Percentiles rank a stretch among this genome's conserved stretches.
phyloP scores from a whole-genome alignment of 2,113 vertebrate genomes.

The Artemisiospiza belli region DNA sequence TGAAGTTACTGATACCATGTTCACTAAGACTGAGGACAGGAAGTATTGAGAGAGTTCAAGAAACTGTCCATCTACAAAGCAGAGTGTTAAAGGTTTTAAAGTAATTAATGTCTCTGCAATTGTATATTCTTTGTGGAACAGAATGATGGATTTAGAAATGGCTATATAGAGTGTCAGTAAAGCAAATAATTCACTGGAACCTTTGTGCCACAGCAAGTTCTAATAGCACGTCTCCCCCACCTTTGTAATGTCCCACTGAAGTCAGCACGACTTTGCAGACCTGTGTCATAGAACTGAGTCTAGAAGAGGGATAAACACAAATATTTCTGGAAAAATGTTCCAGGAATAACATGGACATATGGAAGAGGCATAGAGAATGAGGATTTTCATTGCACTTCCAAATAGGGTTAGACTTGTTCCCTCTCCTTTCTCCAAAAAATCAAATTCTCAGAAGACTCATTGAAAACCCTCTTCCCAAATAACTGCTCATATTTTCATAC shows the following conservation, averaged over 20 bases:
- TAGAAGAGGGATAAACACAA: slow-evolving; percentile 6
- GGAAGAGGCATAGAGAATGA: neutral
- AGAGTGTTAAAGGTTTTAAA: neutral
- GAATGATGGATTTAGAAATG: neutral
- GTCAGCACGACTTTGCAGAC: neutral
- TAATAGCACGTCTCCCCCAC: fast-evolving
- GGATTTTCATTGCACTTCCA: neutral
- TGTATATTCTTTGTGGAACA: neutral
- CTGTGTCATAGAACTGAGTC: neutral
- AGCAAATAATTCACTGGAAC: neutral
- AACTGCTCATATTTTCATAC: neutral
- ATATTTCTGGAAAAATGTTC: neutral
- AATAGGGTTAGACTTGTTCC: neutral
- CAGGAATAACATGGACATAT: neutral
- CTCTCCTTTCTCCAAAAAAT: neutral
- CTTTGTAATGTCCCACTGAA: neutral
- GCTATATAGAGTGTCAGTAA: neutral
- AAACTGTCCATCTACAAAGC: neutral
- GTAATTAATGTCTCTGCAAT: neutral
- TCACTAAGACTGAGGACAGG: neutral
- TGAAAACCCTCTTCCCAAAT: neutral
- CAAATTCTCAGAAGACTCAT: neutral
- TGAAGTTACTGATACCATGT: neutral
- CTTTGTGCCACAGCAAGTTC: neutral
- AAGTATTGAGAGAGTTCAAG: neutral